Evolutionary conservation across 2,797 vertebrate genomes (phyloP).

Genomic region (Kryptolebias ocellatus): DNA sequence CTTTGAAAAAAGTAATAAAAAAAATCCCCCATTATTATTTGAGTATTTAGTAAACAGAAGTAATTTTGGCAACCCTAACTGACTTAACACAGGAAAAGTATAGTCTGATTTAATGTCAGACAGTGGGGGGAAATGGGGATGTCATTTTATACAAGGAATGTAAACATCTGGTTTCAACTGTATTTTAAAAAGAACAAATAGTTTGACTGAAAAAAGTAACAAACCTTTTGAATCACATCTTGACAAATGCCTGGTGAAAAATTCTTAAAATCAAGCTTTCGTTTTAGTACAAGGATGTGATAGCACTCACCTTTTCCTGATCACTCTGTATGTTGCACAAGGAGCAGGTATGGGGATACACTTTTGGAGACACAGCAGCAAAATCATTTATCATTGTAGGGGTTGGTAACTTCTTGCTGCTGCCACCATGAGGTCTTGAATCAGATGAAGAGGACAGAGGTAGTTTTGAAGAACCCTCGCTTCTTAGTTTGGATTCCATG

Average conservation of each 20-base stretch:
- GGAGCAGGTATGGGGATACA: constrained; percentile 95
- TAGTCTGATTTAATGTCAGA: no score
- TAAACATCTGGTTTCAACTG: no score
- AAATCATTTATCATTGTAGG: constrained; percentile 94
- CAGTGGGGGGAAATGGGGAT: no score
- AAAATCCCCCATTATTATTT: no score
- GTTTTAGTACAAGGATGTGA: constrained; percentile 40
- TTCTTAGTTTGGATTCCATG: constrained; percentile 48
- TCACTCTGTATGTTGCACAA: constrained; percentile 92
- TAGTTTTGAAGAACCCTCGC: constrained; percentile 49
- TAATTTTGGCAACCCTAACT: no score
- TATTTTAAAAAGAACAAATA: no score
- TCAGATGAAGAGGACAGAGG: constrained; percentile 56
- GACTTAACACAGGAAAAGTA: no score
- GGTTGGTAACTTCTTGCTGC: constrained; percentile 85
- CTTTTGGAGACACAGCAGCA: constrained; percentile 88
- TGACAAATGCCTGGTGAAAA: neutral
- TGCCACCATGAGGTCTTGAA: constrained; percentile 51
- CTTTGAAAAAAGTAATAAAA: no score
- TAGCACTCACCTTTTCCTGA: constrained; percentile 91
- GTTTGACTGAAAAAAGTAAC: no score
- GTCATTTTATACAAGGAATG: no score
- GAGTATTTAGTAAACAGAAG: no score
- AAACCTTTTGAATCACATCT: neutral
- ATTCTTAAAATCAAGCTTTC: neutral